Conservation (phyloP, 2,888 invertebrate species). For the Dastarcus helophoroides region DNA sequence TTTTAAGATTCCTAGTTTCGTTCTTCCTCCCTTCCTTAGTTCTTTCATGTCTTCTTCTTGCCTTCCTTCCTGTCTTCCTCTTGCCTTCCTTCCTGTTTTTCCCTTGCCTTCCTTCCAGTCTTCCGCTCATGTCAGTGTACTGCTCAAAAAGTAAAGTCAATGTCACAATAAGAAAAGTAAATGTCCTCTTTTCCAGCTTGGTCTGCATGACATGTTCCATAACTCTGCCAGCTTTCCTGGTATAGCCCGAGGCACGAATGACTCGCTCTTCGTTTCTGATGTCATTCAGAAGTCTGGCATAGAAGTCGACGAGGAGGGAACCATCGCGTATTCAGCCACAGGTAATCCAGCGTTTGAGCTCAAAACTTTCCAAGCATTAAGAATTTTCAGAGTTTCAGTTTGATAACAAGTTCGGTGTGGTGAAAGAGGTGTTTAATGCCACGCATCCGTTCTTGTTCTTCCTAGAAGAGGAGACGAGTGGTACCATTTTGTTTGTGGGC, state of each 20-base stretch:
- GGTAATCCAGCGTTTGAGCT: constrained; percentile 33
- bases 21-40: no score
- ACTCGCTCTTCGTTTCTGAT: constrained; percentile 49
- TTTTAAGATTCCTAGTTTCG: no score
- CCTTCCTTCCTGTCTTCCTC: no score
- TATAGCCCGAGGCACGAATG: constrained; percentile 46
- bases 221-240: constrained; percentile 58
- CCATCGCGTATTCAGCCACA: constrained; percentile 57
- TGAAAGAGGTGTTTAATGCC: constrained; percentile 50
- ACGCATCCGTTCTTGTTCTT: constrained; percentile 70
- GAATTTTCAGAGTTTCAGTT: constrained; percentile 46
- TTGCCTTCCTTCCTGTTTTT: no score
- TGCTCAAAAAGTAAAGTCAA: neutral
- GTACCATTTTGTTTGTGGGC: constrained; percentile 65
- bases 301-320: constrained; percentile 66
- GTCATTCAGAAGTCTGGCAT: constrained; percentile 66
- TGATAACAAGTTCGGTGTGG: constrained; percentile 59
- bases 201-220: constrained; percentile 61
- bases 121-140: neutral
- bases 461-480: constrained; percentile 62
- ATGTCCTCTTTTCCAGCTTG: constrained; percentile 42
- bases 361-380: neutral
- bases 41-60: no score
- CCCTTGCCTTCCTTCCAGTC: constrained; percentile 5
- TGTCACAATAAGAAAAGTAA: neutral